Evolutionary conservation across 2,113 vertebrate species (phyloP).

Genomic region (Crypturellus undulatus): DNA sequence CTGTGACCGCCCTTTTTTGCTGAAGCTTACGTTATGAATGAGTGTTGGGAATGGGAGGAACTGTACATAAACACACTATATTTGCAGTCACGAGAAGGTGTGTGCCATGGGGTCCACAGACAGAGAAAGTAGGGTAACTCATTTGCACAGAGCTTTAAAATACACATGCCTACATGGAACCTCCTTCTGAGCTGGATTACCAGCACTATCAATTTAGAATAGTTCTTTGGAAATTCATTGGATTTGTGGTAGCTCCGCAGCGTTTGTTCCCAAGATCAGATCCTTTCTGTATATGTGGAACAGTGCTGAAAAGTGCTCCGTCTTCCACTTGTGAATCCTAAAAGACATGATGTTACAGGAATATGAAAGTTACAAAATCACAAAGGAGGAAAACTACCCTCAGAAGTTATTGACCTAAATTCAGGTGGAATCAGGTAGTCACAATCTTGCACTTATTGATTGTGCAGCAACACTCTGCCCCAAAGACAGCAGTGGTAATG

Average conservation of each 20-base stretch:
- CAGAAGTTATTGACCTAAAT: neutral
- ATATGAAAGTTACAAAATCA: neutral
- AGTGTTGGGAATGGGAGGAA: neutral
- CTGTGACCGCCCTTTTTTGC: slow-evolving; percentile 19
- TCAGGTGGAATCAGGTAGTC: neutral
- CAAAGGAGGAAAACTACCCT: neutral
- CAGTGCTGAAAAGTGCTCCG: neutral
- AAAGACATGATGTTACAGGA: neutral
- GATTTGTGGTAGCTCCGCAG: neutral
- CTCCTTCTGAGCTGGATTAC: neutral
- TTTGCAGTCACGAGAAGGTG: neutral
- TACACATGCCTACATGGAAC: neutral
- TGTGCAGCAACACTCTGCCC: neutral
- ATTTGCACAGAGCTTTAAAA: slow-evolving; percentile 40
- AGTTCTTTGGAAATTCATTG: neutral
- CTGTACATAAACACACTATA: neutral
- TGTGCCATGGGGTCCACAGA: neutral
- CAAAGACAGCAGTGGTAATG: neutral
- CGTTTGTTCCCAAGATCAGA: neutral
- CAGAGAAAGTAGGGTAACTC: neutral
- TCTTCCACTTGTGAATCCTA: neutral
- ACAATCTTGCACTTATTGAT: neutral
- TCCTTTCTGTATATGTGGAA: neutral
- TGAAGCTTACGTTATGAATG: slow-evolving; percentile 33
- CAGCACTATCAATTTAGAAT: neutral